phyloP scores from a whole-genome alignment of 2,888 invertebrate species.

The Platycheirus albimanus region DNA sequence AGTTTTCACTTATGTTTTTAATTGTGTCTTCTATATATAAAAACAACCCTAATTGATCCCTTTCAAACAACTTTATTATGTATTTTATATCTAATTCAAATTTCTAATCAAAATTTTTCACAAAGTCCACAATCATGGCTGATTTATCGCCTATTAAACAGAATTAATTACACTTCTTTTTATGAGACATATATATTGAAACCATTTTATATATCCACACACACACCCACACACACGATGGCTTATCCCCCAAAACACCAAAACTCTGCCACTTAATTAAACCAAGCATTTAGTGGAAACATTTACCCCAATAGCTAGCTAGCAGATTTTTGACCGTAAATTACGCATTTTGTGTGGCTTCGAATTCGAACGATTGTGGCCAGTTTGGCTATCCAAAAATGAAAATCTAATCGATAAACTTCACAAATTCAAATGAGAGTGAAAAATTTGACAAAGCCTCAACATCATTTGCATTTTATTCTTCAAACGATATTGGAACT shows the following conservation, averaged over 20 bases:
- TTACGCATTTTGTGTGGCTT: conserved; percentile 64
- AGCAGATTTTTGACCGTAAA: conserved; percentile 55
- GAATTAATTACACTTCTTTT: conserved; percentile 65
- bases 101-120: conserved; percentile 29
- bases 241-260: background rate
- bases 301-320: conserved; percentile 36
- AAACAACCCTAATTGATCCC: background rate
- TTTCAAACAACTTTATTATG: conserved; percentile 4
- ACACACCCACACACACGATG: conserved; percentile 7
- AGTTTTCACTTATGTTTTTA: too few relatives aligned
- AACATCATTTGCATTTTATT: conserved; percentile 64
- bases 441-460: conserved; percentile 46
- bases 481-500: conserved; percentile 35
- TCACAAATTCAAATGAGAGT: conserved; percentile 45
- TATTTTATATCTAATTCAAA: conserved; percentile 24
- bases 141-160: conserved; percentile 70
- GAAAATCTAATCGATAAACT: conserved; percentile 66
- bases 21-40: too few relatives aligned
- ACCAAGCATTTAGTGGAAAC: conserved; percentile 68
- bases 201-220: too few relatives aligned
- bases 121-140: conserved; percentile 49
- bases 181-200: too few relatives aligned
- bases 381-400: conserved; percentile 43
- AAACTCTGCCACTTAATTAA: conserved; percentile 67
- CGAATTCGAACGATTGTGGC: conserved; percentile 48